Evolutionary conservation across 1,140 invertebrate species (phyloP), one percentile per base, ranked within the genome.

Genomic region (Brachionus angularis): DNA sequence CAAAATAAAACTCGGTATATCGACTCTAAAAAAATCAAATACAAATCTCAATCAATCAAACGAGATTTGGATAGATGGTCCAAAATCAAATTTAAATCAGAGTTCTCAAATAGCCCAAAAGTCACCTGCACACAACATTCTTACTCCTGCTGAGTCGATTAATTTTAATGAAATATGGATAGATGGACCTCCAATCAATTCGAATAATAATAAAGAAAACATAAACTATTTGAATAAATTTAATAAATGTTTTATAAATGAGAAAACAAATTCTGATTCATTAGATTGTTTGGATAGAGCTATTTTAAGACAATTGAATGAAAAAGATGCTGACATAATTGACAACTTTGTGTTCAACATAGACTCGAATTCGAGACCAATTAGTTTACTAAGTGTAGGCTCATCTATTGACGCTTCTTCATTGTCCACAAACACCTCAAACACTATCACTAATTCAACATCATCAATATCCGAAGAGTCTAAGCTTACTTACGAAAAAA

Each of bases 91-190:
- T 0, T 29, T n/a, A n/a, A n/a, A n/a, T n/a, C n/a, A n/a, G n/a
- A n/a, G n/a, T n/a, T n/a, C n/a, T n/a, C n/a, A n/a, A n/a, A n/a
- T n/a, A n/a, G n/a, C 44, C 14, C 39, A 67, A 46, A 18, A 18
- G 5, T 50, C 62, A 1, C 29, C 42, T 12, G 31, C 47, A 7
- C 34, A 50, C 16, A 46, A 34, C 46, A 67, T 46, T 1, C 16
- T 47, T 21, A 67, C 47, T 3, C 62, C 47, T 14, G 47, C 29
- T 3, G 62, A 67, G 10, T 50, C 42, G 16, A 50, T 67, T 3
- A 67, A 67, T 18, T 50, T 67, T 18, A 50, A 67, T n/a, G 62
- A 67, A 25, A 67, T 67, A 8, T 67, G 62, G 62, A 67, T 67
- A 2, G 62, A 67, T 47, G 62, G 62, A 21, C 62, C 62, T 10